Evolutionary conservation across 2,888 invertebrate genomes (phyloP), one percentile per base, ranked within the genome.

Genomic region (Subacronicta megacephala): DNA sequence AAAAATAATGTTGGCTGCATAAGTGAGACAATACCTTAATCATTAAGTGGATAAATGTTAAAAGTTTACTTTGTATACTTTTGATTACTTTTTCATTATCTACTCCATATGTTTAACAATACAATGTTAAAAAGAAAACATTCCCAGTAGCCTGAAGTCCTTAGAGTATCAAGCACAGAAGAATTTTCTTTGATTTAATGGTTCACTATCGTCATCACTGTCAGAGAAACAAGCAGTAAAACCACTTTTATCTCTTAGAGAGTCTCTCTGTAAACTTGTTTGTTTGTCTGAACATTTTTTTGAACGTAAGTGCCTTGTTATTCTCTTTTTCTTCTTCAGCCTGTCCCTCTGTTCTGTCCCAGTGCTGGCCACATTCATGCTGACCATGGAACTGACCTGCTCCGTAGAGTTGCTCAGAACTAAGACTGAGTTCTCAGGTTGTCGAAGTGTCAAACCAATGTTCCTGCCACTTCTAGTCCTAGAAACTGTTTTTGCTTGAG

Each of bases 181-280:
- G 62, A 86, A 92, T 71, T 90, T 92, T 41, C 84, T 79, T 47
- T 85, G 86, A 56, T 88, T 84, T 18, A 88, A 72, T 9, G 88
- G 89, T 74, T 87, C 87, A 85, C 83, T 85, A 49, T 92, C 92
- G 62, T 90, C 88, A 36, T 92, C 93, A 86, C 92, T 93, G 62
- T 93, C 93, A 0, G 93, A 90, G 68, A 94, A 93, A 69, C 93
- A 93, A 6, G 88, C 89, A 0, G 90, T 76, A 65, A 90, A 93
- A 31, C 92, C 93, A 81, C 92, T 93, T 62, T 83, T 86, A 63
- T 92, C 89, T 62, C 88, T 82, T 16, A 85, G 58, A 0, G 90
- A 88, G 79, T 89, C 88, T 52, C 76, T 83, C 40, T 72, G 75
- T 13, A 77, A 62, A 18, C 81, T 80, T n/a, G 73, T 77, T 62